Base-by-base conservation (phyloP, 2,113 vertebrate genomes). In the Octodon degus region DNA sequence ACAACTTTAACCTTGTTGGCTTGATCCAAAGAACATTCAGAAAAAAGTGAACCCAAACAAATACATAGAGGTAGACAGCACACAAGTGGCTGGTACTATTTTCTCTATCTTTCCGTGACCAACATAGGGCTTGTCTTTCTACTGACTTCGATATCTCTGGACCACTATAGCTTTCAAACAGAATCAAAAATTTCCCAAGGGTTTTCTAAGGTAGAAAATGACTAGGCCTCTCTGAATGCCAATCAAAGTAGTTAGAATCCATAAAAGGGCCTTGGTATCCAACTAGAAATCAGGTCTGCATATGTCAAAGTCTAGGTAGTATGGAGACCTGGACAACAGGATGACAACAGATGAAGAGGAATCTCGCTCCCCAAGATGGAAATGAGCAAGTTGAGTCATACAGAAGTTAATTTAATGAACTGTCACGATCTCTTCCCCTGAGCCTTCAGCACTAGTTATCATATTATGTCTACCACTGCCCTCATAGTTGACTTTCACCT, bases 171-270 rank as follows among this genome's bases (percentile, higher is more conserved):
- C 30, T 76, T 97, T 70, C n/a, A 47, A 88, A 88, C 93, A 47
- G 50, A 86, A 89, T 3, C 32, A 60, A 37, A 86, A 19, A 43
- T 43, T 30, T 34, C 17, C 17, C 37, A 76, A 74, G 13, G 2
- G 13, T 68, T 93, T 79, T 62, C 53, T 27, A 53, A 93, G 24
- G 19, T 62, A 85, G 34, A 81, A 62, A 34, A 86, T 47, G 37
- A 74, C 20, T 20, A 74, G 63, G 12, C 90, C 67, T 96, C 37
- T 95, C 34, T 86, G 70, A 92, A 87, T 70, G 6, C 68, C 83
- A 96, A 2, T 17, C 67, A 32, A 96, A 70, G 17, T 81, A 76
- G 62, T 7, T 58, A 27, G 34, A 96, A 81, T 88, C 17, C 24
- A 67, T 50, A 14, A 17, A 14, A 67, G 30, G 34, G 37, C 60